These are phyloP conservation scores for Herpetotheres cachinnans DNA, from an alignment of 2,113 vertebrate genomes.

Conservation along the genomic window DNA sequence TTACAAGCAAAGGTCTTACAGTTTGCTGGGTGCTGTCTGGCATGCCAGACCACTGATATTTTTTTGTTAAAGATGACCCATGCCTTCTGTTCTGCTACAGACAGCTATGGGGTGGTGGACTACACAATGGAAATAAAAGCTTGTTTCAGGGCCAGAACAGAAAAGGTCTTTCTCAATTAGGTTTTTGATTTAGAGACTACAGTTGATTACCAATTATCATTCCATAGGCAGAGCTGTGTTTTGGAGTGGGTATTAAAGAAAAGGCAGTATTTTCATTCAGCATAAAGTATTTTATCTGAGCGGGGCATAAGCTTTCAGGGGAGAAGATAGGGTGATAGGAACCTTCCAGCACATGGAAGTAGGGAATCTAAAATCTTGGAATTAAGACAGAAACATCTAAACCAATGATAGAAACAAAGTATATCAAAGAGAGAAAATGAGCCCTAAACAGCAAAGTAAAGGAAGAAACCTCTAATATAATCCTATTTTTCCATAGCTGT, in stretches of 20 bases:
- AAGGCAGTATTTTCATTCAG: not conserved
- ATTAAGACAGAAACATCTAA: not conserved
- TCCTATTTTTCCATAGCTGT: not conserved
- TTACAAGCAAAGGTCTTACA: not conserved
- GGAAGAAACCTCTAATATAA: not conserved
- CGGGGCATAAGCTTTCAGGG: not conserved
- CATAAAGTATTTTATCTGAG: not conserved
- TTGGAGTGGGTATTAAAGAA: not conserved
- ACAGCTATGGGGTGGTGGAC: not conserved
- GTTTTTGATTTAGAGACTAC: not conserved
- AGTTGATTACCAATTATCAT: not conserved
- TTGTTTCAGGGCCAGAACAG: not conserved
- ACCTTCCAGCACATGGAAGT: not conserved
- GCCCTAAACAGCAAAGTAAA: not conserved
- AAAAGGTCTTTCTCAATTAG: not conserved
- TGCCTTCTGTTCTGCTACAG: not conserved
- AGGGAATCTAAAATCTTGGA: not conserved
- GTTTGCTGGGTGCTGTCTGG: not conserved
- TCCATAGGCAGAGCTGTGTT: not conserved
- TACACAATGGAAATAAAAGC: not conserved
- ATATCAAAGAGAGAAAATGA: not conserved
- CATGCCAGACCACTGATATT: not conserved
- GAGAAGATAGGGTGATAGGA: not conserved
- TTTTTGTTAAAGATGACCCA: not conserved
- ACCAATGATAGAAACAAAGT: not conserved